Evolutionary conservation across 1,140 invertebrate genomes (phyloP), one percentile per base, ranked within the genome.

Genomic region (Halyomorpha halys): DNA sequence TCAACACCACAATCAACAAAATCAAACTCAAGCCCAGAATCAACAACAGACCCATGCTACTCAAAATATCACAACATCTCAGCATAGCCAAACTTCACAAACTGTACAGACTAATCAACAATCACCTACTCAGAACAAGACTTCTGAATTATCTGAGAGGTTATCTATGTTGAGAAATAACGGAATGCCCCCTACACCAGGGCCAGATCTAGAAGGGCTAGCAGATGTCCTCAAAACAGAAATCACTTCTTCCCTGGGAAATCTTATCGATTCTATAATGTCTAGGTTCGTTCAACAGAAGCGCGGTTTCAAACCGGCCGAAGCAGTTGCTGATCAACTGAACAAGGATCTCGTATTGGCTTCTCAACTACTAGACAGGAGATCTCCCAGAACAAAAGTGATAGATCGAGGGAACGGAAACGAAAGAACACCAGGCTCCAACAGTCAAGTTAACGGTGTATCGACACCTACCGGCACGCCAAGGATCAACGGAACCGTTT

Each of bases 181-280:
- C 68, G 79, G 80, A 21, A 75, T 82, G 56, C 81, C 80, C 62
- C 77, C 84, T 34, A 80, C 85, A 67, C 83, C 83, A 0, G 84
- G 83, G 25, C 79, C 84, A 16, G 91, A 94, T 72, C 77, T 94
- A 2, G 90, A 95, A 75, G 86, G 87, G 59, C 77, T 95, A 51
- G 89, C 90, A 8, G 91, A 95, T 69, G 84, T 87, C 53, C 80
- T 96, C 1, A 96, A 96, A 77, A 85, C 83, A 44, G 92, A 96
- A 79, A 89, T 96, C 64, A 87, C 86, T 16, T 83, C 89, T 61
- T 91, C 87, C 6, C 73, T 94, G 51, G 83, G 86, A 6, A 87
- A 85, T 65, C 77, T 94, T n/a, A 90, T 96, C 65, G 93, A 96
- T 75, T 88, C 85, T 13, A 89, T 94, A 61, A 81, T 96, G 53